phyloP scores from a whole-genome alignment of 2,113 vertebrate genomes.

The Tachysurus vachellii region DNA sequence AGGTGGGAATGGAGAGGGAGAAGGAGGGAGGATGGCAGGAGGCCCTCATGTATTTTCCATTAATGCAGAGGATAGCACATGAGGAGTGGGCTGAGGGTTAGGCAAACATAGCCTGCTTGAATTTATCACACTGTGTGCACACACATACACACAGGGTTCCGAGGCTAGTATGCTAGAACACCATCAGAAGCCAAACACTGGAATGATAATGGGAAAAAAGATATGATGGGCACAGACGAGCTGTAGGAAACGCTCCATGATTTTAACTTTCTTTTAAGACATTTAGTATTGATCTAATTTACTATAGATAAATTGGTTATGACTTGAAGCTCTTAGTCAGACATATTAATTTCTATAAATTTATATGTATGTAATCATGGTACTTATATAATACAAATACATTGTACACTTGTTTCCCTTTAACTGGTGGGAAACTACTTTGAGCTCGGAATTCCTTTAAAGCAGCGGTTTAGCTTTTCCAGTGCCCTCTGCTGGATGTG shows the following conservation, averaged over 20 bases:
- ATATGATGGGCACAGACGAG: background rate
- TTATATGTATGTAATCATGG: background rate
- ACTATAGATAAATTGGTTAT: background rate
- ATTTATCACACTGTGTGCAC: conserved; percentile 34
- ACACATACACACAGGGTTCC: conserved; percentile 10
- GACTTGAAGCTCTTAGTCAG: background rate
- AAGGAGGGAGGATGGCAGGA: conserved; percentile 54
- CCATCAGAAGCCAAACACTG: conserved; percentile 27
- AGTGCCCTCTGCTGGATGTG: background rate
- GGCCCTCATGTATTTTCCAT: conserved; percentile 67
- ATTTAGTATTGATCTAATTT: background rate
- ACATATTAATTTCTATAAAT: background rate
- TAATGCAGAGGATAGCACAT: conserved; percentile 66
- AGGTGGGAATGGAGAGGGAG: conserved; percentile 48
- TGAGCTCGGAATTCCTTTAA: background rate
- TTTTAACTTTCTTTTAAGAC: background rate
- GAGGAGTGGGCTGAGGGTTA: conserved; percentile 54
- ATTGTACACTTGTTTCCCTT: background rate
- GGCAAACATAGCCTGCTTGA: conserved; percentile 54
- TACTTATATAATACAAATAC: background rate
- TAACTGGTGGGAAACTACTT: background rate
- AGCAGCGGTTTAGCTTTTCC: background rate
- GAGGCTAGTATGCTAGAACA: background rate
- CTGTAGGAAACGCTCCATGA: background rate
- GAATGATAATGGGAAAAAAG: conserved; percentile 26